These are phyloP conservation scores for Nycteola revayana DNA, from an alignment of 2,888 invertebrate species.

Conservation along the genomic window DNA sequence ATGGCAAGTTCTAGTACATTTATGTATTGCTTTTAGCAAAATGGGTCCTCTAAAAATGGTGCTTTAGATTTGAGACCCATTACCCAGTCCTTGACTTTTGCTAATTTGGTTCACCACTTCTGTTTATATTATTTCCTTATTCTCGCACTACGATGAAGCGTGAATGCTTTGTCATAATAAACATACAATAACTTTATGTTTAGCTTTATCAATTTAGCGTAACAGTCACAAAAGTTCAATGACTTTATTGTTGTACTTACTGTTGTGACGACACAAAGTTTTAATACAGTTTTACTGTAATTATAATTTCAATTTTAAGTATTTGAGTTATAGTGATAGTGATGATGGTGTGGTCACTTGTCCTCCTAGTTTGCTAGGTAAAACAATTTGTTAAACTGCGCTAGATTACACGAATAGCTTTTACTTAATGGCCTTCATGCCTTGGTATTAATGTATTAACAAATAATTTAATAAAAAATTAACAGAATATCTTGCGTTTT, in stretches of 20 bases:
- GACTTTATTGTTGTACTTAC: constrained; percentile 7
- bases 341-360: constrained; percentile 17
- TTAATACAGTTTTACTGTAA: constrained; percentile 3
- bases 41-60: too few species aligned
- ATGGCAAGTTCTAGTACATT: too few species aligned
- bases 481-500: constrained; percentile 23
- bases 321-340: constrained; percentile 25
- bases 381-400: constrained; percentile 34
- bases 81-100: too few species aligned
- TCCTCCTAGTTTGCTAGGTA: constrained; percentile 54
- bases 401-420: constrained; percentile 48
- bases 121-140: constrained; percentile 22
- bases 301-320: constrained; percentile 10
- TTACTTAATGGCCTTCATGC: constrained; percentile 61
- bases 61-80: too few species aligned
- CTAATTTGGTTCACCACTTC: constrained; percentile 15
- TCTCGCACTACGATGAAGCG: constrained; percentile 16
- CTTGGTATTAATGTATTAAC: constrained; percentile 64
- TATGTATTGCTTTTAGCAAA: too few species aligned
- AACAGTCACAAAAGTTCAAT: too few species aligned
- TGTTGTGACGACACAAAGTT: constrained; percentile 12
- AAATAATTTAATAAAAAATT: constrained; percentile 52
- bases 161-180: constrained; percentile 21
- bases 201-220: constrained; percentile 28
- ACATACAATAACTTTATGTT: constrained; percentile 31